Evolutionary conservation across 2,113 vertebrate species (phyloP), one percentile per base, ranked within the genome.

Genomic region (Elaphurus davidianus): DNA sequence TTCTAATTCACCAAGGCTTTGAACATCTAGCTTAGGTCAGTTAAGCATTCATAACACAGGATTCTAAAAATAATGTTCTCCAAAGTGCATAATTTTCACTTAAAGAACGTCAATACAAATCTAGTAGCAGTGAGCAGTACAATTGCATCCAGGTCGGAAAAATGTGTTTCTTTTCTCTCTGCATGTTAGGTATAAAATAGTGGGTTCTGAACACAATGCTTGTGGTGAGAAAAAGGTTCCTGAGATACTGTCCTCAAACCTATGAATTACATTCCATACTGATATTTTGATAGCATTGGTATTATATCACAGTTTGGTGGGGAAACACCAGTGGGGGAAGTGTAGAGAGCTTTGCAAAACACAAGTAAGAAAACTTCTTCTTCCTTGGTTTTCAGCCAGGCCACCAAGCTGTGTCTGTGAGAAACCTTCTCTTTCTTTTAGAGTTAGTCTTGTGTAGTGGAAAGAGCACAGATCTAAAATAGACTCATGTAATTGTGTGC

Each of bases 1-100:
- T 96, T 96, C 81, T 95, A 97, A 97, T 95, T 94, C 82, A 92
- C 74, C 83, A 97, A 93, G 79, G 50, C 52, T 97, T 98, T 98
- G 62, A 98, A 96, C 45, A 97, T 94, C 76, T 98, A 98, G 87
- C 96, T 98, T 87, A 97, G 96, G 87, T 97, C 97, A 98, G 89
- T 97, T 97, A 94, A 85, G 33, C 94, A 98, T 98, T 97, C 43
- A 97, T 97, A 98, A 98, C 95, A 89, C 82, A 62, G 95, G 54
- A 89, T 94, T 97, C 97, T 97, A 97, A 98, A 98, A 97, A 97
- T 96, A 97, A 87, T 40, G 2, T 83, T 96, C 64, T 60, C 81
- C 78, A 90, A 96, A 94, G 93, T 79, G 16, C 78, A 40, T 45
- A 91, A 85, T 98, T 97, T 97, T 97, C 81, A 86, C 93, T 97